A percentile compares a stretch with the other conserved stretches of the same genome.
Conservation (phyloP, 2,888 invertebrate genomes). For the Andrena haemorrhoa region DNA sequence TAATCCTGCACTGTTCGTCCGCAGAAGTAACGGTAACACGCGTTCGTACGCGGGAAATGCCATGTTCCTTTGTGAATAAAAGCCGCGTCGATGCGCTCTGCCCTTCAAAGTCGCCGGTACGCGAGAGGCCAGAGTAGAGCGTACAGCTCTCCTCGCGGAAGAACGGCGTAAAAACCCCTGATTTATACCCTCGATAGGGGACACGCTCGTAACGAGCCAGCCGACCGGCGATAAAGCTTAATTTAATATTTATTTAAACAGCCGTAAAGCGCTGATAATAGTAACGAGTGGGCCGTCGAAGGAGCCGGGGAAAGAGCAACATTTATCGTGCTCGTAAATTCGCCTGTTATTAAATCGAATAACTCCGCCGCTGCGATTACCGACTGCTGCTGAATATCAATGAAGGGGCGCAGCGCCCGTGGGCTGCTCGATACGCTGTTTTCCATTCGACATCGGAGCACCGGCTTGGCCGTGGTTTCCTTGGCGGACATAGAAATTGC, state of each 20-base stretch:
- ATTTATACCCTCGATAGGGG: slow-evolving; percentile 47
- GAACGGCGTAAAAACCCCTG: slow-evolving; percentile 16
- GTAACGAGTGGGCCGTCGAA: not conserved
- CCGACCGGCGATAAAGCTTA: slow-evolving; percentile 4
- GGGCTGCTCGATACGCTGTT: slow-evolving; percentile 6
- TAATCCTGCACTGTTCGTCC: not conserved
- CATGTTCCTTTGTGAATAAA: not conserved
- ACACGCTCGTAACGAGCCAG: slow-evolving; percentile 7
- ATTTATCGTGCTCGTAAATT: slow-evolving; percentile 45
- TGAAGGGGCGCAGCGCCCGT: not conserved
- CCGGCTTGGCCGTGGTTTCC: not conserved
- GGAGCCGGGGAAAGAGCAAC: not conserved
- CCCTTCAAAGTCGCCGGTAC: not conserved
- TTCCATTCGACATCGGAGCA: slow-evolving; percentile 7
- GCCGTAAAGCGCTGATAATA: slow-evolving; percentile 25
- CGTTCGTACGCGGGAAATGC: not conserved
- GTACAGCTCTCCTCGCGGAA: slow-evolving; percentile 19
- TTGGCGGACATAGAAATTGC: slow-evolving; percentile 21
- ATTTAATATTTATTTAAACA: slow-evolving; percentile 54
- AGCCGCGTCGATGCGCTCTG: not conserved
- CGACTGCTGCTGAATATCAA: slow-evolving; percentile 37
- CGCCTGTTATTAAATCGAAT: slow-evolving; percentile 44
- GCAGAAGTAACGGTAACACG: not conserved
- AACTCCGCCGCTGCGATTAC: slow-evolving; percentile 19
- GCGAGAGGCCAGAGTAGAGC: not conserved